A percentile compares a stretch with the other conserved stretches of the same genome.
Conservation (phyloP, 2,113 vertebrate genomes). For the Eira barbara region DNA sequence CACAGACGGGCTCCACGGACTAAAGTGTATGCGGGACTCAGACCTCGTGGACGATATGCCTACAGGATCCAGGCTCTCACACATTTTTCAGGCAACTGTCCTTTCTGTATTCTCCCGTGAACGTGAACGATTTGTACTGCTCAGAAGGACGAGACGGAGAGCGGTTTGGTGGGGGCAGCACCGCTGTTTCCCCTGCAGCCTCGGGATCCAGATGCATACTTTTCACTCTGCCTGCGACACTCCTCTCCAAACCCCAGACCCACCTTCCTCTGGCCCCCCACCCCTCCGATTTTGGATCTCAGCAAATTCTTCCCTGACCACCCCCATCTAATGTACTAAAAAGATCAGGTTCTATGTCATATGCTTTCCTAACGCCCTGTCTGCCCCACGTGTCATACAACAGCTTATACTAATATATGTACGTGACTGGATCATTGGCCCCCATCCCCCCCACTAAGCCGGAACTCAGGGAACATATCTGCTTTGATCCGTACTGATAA, state of each 20-base stretch:
- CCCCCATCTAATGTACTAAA: background rate
- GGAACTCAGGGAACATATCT: background rate
- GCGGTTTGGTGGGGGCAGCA: rapidly evolving
- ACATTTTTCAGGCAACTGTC: background rate
- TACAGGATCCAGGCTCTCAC: background rate
- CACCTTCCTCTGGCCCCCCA: too few relatives aligned
- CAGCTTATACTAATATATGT: too few relatives aligned
- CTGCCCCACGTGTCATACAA: too few relatives aligned
- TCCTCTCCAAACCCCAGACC: background rate
- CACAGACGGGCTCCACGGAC: rapidly evolving
- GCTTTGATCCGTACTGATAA: background rate
- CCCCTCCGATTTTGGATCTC: too few relatives aligned
- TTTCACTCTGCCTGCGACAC: background rate
- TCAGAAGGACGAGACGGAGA: background rate
- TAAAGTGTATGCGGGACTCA: rapidly evolving
- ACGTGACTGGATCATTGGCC: rapidly evolving
- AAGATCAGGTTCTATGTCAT: background rate
- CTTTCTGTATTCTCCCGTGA: background rate
- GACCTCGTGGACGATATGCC: background rate
- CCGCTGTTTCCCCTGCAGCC: background rate
- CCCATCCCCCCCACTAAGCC: background rate
- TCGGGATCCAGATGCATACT: too few relatives aligned
- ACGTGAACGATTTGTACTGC: background rate
- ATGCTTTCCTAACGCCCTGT: background rate
- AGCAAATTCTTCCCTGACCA: background rate